Conservation (phyloP, 92 coral and sea anemone species). For the Epizoanthus ramosus region DNA sequence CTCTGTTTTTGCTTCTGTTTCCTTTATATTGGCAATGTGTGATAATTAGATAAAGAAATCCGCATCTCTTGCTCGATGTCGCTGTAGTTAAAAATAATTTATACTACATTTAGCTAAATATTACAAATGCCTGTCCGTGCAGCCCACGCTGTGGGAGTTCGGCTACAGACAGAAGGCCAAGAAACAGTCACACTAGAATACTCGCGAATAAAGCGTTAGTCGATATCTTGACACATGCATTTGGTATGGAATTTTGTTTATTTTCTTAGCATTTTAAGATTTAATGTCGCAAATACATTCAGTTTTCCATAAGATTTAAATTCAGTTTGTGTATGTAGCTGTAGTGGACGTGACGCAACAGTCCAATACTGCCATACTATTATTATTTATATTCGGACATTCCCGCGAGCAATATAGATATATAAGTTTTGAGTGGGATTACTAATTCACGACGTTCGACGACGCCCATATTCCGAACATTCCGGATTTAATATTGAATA, state of each 20-base stretch:
- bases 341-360: not conserved
- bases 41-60: not conserved
- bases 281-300: not conserved
- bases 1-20: not conserved
- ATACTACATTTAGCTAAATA: not conserved
- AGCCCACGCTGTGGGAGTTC: constrained; percentile 41
- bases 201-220: not conserved
- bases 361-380: no score
- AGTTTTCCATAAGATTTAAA: not conserved
- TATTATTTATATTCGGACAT: not conserved
- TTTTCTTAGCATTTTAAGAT: not conserved
- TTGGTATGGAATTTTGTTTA: not conserved
- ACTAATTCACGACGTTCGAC: constrained; percentile 17
- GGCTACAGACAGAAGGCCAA: not conserved
- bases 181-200: constrained; percentile 10
- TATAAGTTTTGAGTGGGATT: not conserved
- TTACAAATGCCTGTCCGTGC: not conserved
- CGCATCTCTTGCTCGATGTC: not conserved
- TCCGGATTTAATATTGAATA: not conserved
- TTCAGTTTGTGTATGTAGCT: not conserved
- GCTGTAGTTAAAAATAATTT: not conserved
- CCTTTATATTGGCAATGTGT: not conserved
- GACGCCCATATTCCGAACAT: constrained; percentile 25
- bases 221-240: not conserved
- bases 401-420: constrained; percentile 11